Evolutionary conservation across 2,113 vertebrate species (phyloP), one percentile per base, ranked within the genome.

Genomic region (Pangasianodon gigas): DNA sequence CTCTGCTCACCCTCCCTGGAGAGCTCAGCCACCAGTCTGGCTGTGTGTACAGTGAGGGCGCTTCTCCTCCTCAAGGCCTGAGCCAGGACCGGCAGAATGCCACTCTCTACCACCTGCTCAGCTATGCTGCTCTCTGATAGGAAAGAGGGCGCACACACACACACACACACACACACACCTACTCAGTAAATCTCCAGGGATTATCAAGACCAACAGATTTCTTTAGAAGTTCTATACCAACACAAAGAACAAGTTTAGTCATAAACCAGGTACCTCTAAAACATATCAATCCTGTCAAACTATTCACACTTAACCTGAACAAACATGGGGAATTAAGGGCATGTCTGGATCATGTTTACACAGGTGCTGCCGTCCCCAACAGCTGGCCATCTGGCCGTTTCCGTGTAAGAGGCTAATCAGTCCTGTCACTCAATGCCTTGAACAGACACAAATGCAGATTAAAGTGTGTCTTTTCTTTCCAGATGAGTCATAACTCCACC

Each of bases 11-110:
- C 94, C 26, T 97, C 96, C 85, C 95, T 97, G 90, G 96, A 95
- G 85, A 97, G 96, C 91, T 97, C 97, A 65, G 97, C 95, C 82
- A 97, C 95, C 56, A 97, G 94, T 46, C 95, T 95, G 52, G 96
- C 96, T 2, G 96, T 95, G 82, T 96, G 95, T 87, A 94, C 67
- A 14, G 95, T 93, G 3, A 96, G 95, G 51, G 86, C 90, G 48
- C 96, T 96, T 18, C 94, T 94, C 88, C 92, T 94, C 93, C 95
- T 95, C 87, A 97, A 94, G 85, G 96, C 93, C 91, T 96, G 95
- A 41, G 96, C 95, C 91, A 98, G 90, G 21, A 95, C 92, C 0
- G 95, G 94, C 69, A 97, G 95, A 91, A 97, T 95, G 18, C 95
- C 95, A 44, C 96, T 96, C 48, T 94, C 91, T 87, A 93, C 92